Conservation (phyloP, 1,140 invertebrate genomes). For the Theocolax elegans region DNA sequence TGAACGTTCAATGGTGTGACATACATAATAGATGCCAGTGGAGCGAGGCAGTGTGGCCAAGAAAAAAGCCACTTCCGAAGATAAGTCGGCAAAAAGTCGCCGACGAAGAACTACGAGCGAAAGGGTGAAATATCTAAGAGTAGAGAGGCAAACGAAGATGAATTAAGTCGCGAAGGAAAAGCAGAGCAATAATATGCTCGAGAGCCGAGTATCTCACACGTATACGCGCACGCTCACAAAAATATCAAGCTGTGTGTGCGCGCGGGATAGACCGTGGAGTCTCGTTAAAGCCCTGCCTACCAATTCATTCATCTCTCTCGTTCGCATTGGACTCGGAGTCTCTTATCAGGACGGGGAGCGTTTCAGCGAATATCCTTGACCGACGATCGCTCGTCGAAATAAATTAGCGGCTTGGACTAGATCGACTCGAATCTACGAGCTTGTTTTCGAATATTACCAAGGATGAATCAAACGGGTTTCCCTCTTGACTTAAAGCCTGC, state of each 20-base stretch:
- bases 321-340: not conserved
- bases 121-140: not conserved
- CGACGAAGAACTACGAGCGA: too few species aligned
- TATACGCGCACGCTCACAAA: too few species aligned
- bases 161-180: constrained; percentile 16
- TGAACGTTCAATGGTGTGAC: too few species aligned
- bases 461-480: constrained; percentile 30
- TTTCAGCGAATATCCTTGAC: not conserved
- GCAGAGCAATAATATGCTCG: constrained; percentile 20
- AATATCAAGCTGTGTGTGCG: too few species aligned
- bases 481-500: constrained; percentile 18
- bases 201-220: too few species aligned
- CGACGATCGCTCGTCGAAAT: not conserved
- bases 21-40: too few species aligned
- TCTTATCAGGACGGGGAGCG: not conserved
- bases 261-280: not conserved
- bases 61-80: too few species aligned
- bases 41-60: too few species aligned
- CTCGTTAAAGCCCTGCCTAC: not conserved
- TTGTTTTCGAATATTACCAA: not conserved
- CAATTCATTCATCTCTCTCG: constrained; percentile 18
- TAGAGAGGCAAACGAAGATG: constrained; percentile 23
- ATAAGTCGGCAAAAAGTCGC: too few species aligned
- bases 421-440: not conserved
- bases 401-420: constrained; percentile 12